Conservation (phyloP, 2,113 vertebrate species). For the Todiramphus saurophagus region DNA sequence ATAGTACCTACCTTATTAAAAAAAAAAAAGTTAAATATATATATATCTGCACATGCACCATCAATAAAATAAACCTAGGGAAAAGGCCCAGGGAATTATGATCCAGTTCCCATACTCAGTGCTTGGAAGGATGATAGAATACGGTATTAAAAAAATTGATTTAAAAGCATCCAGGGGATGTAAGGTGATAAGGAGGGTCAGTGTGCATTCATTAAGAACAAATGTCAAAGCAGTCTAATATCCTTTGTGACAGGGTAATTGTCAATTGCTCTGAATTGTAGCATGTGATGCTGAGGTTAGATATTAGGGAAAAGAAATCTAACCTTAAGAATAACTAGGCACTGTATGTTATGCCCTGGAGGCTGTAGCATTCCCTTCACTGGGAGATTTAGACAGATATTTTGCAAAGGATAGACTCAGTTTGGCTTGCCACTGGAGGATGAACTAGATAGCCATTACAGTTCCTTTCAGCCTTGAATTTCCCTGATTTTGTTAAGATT, state of each 20-base stretch:
- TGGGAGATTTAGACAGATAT: background rate
- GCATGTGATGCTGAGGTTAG: background rate
- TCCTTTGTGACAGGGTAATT: constrained; percentile 41
- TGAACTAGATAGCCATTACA: background rate
- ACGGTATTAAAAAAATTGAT: constrained; percentile 17
- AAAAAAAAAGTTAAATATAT: no score
- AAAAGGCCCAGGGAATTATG: background rate
- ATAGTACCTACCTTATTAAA: background rate
- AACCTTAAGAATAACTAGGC: background rate
- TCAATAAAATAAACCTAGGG: background rate
- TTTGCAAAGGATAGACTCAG: background rate
- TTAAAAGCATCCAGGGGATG: constrained; percentile 18
- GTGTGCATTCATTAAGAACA: constrained; percentile 55
- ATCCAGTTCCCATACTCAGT: background rate
- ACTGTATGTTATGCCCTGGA: background rate
- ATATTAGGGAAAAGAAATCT: background rate
- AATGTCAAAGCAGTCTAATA: constrained; percentile 51
- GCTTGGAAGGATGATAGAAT: constrained; percentile 1
- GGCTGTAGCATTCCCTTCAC: background rate
- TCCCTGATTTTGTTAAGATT: background rate
- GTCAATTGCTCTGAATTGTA: constrained; percentile 35
- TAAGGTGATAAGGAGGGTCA: constrained; percentile 53
- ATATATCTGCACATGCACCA: accelerated
- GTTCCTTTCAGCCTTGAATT: background rate
- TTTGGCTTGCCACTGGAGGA: background rate